Conservation (phyloP, 2,888 invertebrate genomes). For the Thelaira solivaga region DNA sequence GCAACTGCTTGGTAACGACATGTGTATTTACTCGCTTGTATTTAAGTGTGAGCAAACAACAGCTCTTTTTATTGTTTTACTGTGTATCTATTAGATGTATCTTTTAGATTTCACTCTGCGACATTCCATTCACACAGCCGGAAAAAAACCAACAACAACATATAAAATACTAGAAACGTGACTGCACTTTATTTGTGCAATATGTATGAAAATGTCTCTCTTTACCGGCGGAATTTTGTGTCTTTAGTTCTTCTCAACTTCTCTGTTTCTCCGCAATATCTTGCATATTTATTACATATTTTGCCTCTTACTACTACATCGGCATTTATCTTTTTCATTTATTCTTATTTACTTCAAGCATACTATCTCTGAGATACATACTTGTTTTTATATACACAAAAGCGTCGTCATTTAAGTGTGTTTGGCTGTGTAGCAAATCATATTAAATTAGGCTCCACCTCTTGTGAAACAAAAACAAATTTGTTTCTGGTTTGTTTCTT, state of each 20-base stretch:
- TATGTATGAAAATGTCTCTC: slow-evolving; percentile 12
- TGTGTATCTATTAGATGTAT: slow-evolving; percentile 62
- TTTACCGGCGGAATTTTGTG: slow-evolving; percentile 23
- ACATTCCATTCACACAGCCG: neutral
- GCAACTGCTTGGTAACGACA: slow-evolving; percentile 7
- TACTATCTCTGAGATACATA: slow-evolving; percentile 28
- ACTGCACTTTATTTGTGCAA: slow-evolving; percentile 19
- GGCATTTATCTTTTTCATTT: neutral
- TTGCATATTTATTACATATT: slow-evolving; percentile 20
- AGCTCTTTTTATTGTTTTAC: slow-evolving; percentile 26
- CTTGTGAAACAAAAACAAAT: neutral
- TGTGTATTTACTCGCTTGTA: slow-evolving; percentile 21
- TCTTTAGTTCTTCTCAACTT: neutral
- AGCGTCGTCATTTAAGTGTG: neutral
- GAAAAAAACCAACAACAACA: neutral
- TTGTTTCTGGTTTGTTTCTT: neutral
- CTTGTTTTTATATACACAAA: neutral
- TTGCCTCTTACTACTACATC: neutral
- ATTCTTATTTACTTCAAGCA: neutral
- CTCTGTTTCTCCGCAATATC: neutral
- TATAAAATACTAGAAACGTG: slow-evolving; percentile 25
- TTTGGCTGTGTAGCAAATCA: neutral
- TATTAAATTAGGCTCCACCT: slow-evolving; percentile 22
- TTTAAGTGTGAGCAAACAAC: slow-evolving; percentile 42
- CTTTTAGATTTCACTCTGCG: slow-evolving; percentile 13